Conservation (phyloP, 2,113 vertebrate species). For the Marmota flaviventris region DNA sequence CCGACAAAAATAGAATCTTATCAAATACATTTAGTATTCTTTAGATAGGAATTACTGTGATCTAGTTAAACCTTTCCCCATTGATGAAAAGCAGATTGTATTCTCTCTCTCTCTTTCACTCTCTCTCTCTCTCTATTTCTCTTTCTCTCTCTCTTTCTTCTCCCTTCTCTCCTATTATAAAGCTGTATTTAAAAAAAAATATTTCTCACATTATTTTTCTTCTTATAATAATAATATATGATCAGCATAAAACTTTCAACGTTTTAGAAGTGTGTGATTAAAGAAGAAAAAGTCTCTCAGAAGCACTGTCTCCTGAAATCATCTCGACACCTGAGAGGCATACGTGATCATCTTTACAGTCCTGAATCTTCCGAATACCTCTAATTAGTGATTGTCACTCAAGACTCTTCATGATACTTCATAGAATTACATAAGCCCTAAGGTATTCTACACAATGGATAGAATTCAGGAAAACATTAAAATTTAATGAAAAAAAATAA, state of each 20-base stretch:
- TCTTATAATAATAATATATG: neutral
- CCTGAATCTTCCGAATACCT: neutral
- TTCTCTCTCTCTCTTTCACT: neutral
- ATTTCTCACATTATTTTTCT: slow-evolving; percentile 23
- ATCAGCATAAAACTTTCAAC: neutral
- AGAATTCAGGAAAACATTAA: slow-evolving; percentile 1
- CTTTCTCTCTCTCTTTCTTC: neutral
- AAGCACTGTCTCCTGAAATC: neutral
- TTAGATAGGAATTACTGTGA: neutral
- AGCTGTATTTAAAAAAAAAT: neutral
- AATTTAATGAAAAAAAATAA: neutral
- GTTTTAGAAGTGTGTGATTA: slow-evolving; percentile 7
- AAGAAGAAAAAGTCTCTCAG: neutral
- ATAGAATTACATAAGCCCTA: neutral
- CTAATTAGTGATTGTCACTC: slow-evolving; percentile 3
- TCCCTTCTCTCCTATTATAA: neutral
- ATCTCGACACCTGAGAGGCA: neutral
- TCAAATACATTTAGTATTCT: neutral
- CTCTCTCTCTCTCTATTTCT: neutral
- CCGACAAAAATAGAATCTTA: neutral
- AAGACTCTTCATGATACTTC: neutral
- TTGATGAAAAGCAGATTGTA: neutral
- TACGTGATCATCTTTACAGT: neutral
- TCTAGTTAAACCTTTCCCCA: neutral
- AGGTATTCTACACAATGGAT: neutral